Conservation (phyloP, 2,113 vertebrate genomes). For the Oreochromis spilurus region DNA sequence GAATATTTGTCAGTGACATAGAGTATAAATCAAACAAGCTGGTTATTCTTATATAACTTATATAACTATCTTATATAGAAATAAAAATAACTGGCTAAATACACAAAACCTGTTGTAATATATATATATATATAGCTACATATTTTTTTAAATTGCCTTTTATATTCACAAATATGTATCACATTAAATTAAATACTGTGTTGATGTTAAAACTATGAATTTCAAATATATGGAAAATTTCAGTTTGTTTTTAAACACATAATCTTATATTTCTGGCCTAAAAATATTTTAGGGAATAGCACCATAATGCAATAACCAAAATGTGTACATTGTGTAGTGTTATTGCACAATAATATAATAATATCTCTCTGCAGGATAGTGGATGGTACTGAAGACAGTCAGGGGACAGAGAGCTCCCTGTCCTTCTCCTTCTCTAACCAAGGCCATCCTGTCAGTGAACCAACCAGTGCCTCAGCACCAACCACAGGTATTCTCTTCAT, state of each 20-base stretch:
- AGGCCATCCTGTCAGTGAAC: constrained; percentile 23
- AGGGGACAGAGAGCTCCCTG: constrained; percentile 38
- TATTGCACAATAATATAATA: background rate
- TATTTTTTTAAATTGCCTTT: background rate
- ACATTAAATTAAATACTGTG: background rate
- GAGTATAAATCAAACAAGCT: background rate
- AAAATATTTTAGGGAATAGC: background rate
- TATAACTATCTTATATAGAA: background rate
- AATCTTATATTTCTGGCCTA: background rate
- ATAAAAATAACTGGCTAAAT: background rate
- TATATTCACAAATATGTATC: background rate
- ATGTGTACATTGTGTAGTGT: background rate
- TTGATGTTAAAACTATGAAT: background rate
- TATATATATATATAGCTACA: background rate
- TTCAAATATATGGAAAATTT: background rate
- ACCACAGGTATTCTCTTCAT: constrained; percentile 47
- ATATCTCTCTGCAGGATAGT: constrained; percentile 58
- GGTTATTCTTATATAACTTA: background rate
- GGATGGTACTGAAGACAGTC: constrained; percentile 70
- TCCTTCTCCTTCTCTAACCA: constrained; percentile 58
- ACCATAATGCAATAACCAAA: background rate
- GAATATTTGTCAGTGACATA: background rate
- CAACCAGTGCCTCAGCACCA: constrained; percentile 42
- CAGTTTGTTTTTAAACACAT: background rate
- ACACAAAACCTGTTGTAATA: background rate